These are phyloP conservation scores for Diplodus puntazzo DNA, from an alignment of 2,797 vertebrate species.

Conservation along the genomic window DNA sequence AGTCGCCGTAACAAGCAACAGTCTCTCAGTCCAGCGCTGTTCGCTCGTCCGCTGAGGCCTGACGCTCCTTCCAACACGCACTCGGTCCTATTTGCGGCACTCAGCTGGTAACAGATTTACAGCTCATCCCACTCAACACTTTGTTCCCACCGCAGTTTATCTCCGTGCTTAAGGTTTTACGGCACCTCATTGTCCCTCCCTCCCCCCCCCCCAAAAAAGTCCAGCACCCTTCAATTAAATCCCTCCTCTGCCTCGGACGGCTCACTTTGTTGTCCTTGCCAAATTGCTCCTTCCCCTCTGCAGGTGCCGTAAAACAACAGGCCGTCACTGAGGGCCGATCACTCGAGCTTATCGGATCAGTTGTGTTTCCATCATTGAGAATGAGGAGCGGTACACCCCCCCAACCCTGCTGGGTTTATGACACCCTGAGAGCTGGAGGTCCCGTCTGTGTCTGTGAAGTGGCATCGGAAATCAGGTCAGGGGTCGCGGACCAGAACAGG, in stretches of 20 bases:
- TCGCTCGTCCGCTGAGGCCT: slow-evolving; percentile 2
- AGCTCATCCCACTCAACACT: slow-evolving; percentile 67
- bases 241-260: slow-evolving; percentile 51
- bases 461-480: slow-evolving; percentile 61
- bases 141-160: slow-evolving; percentile 72
- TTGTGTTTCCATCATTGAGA: slow-evolving; percentile 64
- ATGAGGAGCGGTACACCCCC: slow-evolving; percentile 37
- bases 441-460: slow-evolving; percentile 57
- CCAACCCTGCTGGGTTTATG: slow-evolving; percentile 77
- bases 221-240: slow-evolving; percentile 70
- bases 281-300: slow-evolving; percentile 69
- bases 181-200: slow-evolving; percentile 59
- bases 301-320: slow-evolving; percentile 71
- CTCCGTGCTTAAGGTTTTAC: slow-evolving; percentile 75
- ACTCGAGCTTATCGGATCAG: slow-evolving; percentile 50
- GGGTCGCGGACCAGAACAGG: slow-evolving; percentile 49
- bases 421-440: slow-evolving; percentile 52
- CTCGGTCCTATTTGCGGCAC: slow-evolving; percentile 28
- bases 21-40: background rate
- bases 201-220: slow-evolving; percentile 24
- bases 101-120: slow-evolving; percentile 75
- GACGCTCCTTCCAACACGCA: slow-evolving; percentile 25
- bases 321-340: slow-evolving; percentile 38
- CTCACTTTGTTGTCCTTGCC: slow-evolving; percentile 71
- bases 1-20: slow-evolving; percentile 22